Conservation (phyloP, 2,113 vertebrate species). For the Marcusenius ussheri region DNA sequence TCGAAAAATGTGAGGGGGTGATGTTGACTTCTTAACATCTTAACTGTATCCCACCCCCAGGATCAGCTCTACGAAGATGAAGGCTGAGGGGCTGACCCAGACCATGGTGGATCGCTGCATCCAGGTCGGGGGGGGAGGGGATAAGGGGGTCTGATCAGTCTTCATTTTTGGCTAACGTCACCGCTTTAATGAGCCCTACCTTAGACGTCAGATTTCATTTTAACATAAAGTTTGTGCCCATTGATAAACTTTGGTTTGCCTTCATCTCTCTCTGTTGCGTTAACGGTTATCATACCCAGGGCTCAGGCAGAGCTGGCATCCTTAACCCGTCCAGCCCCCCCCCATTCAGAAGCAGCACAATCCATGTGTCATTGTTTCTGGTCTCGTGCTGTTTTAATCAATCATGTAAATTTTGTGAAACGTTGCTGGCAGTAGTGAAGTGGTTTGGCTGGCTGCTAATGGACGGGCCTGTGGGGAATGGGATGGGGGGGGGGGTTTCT, state of each 20-base stretch:
- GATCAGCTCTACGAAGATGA: conserved; percentile 93
- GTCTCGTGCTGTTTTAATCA: neutral
- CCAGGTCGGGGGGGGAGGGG: conserved; percentile 66
- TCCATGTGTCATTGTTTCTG: neutral
- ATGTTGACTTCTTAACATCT: neutral
- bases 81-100: conserved; percentile 84
- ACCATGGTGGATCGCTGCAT: conserved; percentile 98
- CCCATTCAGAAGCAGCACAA: neutral
- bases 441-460: neutral
- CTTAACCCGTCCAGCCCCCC: neutral
- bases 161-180: neutral
- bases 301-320: neutral
- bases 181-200: neutral
- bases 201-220: neutral
- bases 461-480: neutral
- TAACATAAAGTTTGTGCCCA: neutral
- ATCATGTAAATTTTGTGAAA: neutral
- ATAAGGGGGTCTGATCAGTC: neutral
- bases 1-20: neutral
- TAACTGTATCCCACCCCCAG: conserved; percentile 46
- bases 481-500: neutral
- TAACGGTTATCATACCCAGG: neutral
- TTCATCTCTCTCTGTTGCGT: neutral
- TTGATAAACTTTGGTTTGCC: neutral
- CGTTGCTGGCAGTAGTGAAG: neutral